Base-by-base conservation (phyloP, 2,113 vertebrate genomes). In the Corythornis madagascariensis region DNA sequence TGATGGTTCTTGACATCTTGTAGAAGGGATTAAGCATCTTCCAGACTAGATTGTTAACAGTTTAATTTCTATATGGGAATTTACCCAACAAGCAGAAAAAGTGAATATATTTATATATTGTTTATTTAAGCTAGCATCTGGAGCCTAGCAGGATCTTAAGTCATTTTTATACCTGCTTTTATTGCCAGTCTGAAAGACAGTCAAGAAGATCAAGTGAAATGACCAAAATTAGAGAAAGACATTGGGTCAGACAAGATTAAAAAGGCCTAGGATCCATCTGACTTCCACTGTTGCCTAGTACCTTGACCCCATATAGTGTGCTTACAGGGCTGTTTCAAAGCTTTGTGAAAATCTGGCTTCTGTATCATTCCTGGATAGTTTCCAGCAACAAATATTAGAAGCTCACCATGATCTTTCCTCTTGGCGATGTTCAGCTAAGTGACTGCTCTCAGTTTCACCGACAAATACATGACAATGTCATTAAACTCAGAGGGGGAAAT, bases 211-310 rank as follows among this genome's bases (percentile, higher is more conserved):
- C 35, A 69, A 74, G 11, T n/a, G 28, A 95, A 80, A 84, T 74
- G 10, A 69, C 45, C 2, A 19, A 28, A 86, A 88, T 65, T 61
- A 53, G 20, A 86, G 52, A 63, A 86, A 90, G 74, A 57, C 22
- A 11, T 65, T 86, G 85, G 84, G 90, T 89, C 86, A 94, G 65
- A 93, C 57, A 66, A 87, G 53, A 81, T 86, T 94, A 92, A 42
- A 78, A 86, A 57, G 59, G 21, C 18, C 78, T 55, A 65, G 48
- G 43, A 79, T 35, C 16, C 50, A 25, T 89, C 65, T 18, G 10
- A 67, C 63, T 92, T 61, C 75, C 21, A 47, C 70, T 77, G 50
- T 55, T 88, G 43, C 31, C 10, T 85, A 29, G 40, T 53, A 91
- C 70, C 55, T 83, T 89, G 70, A 85, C 72, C 72, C 66, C 70